phyloP scores from a whole-genome alignment of 2,113 vertebrate species.

The Lichenostomus cassidix region DNA sequence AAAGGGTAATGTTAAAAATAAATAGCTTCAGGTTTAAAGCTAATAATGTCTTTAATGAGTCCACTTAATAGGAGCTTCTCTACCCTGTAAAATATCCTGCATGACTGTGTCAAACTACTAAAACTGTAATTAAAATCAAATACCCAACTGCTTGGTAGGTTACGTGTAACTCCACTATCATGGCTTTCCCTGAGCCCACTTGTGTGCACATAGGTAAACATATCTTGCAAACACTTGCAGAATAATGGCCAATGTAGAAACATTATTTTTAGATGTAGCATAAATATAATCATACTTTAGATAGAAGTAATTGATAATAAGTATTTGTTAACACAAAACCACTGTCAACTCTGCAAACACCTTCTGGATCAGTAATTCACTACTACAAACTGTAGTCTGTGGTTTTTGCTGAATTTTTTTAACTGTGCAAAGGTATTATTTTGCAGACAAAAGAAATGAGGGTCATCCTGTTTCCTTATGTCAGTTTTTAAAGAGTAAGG shows the following conservation, averaged over 20 bases:
- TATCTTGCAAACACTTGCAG: neutral
- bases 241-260: neutral
- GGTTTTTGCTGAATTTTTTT: neutral
- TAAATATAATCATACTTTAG: neutral
- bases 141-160: neutral
- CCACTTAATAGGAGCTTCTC: accelerated
- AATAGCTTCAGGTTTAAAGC: neutral
- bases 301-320: neutral
- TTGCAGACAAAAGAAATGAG: neutral
- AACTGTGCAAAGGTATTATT: neutral
- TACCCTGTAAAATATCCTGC: neutral
- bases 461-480: neutral
- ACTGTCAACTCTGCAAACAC: neutral
- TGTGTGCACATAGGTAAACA: neutral
- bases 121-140: neutral
- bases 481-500: neutral
- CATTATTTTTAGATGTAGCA: neutral
- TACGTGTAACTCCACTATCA: neutral
- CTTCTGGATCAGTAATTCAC: neutral
- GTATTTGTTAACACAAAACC: neutral
- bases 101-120: neutral
- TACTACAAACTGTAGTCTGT: neutral
- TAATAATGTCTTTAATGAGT: neutral
- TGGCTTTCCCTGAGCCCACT: neutral
- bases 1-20: neutral